Evolutionary conservation across 2,888 invertebrate species (phyloP).

Genomic region (Eupithecia dodoneata): DNA sequence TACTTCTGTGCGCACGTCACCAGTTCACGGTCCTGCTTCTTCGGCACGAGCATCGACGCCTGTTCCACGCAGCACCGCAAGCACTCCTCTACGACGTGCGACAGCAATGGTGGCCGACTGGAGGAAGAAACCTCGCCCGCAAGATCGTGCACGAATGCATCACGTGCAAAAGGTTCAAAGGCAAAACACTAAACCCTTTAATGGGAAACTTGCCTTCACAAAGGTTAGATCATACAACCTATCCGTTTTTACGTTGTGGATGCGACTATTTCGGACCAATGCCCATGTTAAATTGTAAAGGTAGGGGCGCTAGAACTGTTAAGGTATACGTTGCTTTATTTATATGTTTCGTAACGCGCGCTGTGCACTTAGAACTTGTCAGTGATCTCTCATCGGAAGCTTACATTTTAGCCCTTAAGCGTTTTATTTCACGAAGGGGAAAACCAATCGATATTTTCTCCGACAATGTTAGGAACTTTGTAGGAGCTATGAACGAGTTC

Average conservation of each 20-base stretch:
- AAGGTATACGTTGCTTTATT: constrained; percentile 23
- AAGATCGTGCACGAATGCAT: neutral
- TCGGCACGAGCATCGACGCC: neutral
- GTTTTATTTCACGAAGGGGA: constrained; percentile 43
- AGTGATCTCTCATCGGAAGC: constrained; percentile 35
- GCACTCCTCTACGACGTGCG: too few species aligned
- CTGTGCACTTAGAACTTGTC: constrained; percentile 23
- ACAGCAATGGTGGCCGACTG: neutral
- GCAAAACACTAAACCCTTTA: neutral
- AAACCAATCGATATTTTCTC: constrained; percentile 40
- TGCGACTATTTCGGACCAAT: neutral
- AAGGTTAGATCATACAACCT: neutral
- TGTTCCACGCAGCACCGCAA: neutral
- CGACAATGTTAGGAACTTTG: constrained; percentile 43
- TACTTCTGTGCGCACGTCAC: neutral
- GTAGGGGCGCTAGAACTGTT: neutral
- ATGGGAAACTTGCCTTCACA: neutral
- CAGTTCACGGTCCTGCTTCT: neutral
- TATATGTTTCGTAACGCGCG: constrained; percentile 11
- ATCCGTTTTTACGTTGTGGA: neutral
- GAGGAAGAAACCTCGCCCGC: neutral
- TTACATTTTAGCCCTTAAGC: constrained; percentile 41
- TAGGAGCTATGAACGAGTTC: constrained; percentile 7
- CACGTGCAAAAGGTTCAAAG: neutral
- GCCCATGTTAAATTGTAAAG: constrained; percentile 11